Evolutionary conservation across 2,888 invertebrate species (phyloP).

Genomic region (Pachycephus smyrnensis): DNA sequence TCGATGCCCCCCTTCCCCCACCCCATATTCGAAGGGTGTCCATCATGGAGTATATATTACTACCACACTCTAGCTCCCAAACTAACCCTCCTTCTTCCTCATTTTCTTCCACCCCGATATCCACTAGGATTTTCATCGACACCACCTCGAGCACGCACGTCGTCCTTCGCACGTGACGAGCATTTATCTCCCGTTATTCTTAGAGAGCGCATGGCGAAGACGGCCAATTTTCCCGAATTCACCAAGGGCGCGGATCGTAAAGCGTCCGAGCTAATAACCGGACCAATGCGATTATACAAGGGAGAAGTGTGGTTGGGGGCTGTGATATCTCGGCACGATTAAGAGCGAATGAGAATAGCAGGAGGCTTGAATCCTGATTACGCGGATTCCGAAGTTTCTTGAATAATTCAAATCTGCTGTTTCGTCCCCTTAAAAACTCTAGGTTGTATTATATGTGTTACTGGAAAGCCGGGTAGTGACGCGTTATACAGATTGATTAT

Average conservation of each 20-base stretch:
- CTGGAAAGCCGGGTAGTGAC: neutral
- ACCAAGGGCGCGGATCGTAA: slow-evolving; percentile 53
- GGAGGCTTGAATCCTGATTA: neutral
- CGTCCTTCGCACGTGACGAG: slow-evolving; percentile 59
- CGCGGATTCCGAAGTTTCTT: neutral
- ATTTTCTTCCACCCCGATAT: slow-evolving; percentile 3
- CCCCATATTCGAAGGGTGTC: neutral
- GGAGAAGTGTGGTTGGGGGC: neutral
- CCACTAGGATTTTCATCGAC: slow-evolving; percentile 53
- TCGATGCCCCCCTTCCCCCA: neutral
- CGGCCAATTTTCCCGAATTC: slow-evolving; percentile 58
- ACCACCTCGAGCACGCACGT: slow-evolving; percentile 50
- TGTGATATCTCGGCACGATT: neutral
- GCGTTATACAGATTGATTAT: neutral
- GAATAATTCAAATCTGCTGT: neutral
- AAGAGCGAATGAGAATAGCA: neutral
- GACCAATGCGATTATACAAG: neutral
- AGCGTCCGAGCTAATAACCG: slow-evolving; percentile 37
- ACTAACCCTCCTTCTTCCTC: slow-evolving; percentile 3
- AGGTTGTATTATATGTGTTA: neutral
- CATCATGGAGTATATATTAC: neutral
- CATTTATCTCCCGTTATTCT: slow-evolving; percentile 55
- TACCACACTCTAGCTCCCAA: neutral
- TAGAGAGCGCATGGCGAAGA: slow-evolving; percentile 21
- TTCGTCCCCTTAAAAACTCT: neutral